These are phyloP conservation scores for Microctenopoma stevenorrisi DNA, from an alignment of 2,797 vertebrate species.

Conservation along the genomic window DNA sequence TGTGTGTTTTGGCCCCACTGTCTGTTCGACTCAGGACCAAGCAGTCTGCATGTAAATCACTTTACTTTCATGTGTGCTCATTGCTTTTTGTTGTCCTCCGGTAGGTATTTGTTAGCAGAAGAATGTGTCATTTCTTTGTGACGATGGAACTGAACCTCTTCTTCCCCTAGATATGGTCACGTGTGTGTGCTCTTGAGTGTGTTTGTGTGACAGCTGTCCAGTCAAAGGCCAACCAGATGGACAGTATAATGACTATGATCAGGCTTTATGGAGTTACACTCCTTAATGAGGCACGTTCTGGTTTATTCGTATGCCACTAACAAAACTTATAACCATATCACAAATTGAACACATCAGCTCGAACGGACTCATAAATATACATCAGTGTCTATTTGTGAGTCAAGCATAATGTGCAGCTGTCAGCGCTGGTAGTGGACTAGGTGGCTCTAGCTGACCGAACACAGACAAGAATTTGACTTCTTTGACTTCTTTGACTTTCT, in stretches of 20 bases:
- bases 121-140: constrained; percentile 9
- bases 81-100: constrained; percentile 25
- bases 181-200: constrained; percentile 15
- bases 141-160: neutral
- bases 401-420: constrained; percentile 67
- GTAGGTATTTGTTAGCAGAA: constrained; percentile 20
- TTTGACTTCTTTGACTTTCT: constrained; percentile 61
- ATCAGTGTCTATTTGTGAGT: constrained; percentile 68
- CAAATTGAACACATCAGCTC: constrained; percentile 75
- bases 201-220: constrained; percentile 48
- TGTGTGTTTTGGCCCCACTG: constrained; percentile 66
- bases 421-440: constrained; percentile 19
- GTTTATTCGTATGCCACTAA: constrained; percentile 77
- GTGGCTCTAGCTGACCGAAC: constrained; percentile 39
- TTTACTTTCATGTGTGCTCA: constrained; percentile 31
- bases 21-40: constrained; percentile 53
- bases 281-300: constrained; percentile 73
- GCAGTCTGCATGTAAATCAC: constrained; percentile 48
- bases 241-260: constrained; percentile 79
- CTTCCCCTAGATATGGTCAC: neutral
- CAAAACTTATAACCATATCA: constrained; percentile 71
- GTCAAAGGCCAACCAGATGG: constrained; percentile 78
- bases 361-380: constrained; percentile 76
- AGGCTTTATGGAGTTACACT: constrained; percentile 76
- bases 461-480: neutral